Conservation (phyloP, 2,797 vertebrate genomes). For the Acrossocheilus wenchowensis region DNA sequence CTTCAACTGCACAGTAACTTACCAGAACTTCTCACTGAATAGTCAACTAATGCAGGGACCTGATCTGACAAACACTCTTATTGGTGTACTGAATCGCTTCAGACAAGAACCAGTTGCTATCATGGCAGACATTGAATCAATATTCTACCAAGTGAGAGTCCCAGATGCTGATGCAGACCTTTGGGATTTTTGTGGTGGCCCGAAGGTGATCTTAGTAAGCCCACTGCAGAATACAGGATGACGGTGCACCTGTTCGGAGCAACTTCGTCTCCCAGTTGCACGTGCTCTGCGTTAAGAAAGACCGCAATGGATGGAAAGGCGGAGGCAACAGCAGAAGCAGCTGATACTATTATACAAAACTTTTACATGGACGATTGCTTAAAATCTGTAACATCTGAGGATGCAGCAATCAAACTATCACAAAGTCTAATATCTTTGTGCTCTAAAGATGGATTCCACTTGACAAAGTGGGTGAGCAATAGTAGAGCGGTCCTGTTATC, state of each 20-base stretch:
- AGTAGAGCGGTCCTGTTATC: background rate
- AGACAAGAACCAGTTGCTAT: background rate
- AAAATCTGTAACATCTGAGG: background rate
- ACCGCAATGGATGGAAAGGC: background rate
- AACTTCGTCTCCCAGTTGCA: background rate
- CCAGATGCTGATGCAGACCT: background rate
- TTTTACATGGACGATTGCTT: background rate
- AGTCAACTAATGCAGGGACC: background rate
- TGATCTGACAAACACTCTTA: background rate
- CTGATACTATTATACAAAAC: background rate
- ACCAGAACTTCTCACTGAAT: background rate
- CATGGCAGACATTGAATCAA: background rate
- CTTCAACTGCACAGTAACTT: background rate
- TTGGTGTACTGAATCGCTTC: background rate
- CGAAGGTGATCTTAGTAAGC: background rate
- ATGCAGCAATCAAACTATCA: background rate
- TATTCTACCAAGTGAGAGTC: background rate
- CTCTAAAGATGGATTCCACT: background rate
- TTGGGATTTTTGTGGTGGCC: background rate
- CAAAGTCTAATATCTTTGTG: background rate
- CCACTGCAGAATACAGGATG: background rate
- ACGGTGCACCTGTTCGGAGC: background rate
- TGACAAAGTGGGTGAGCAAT: constrained; percentile 23
- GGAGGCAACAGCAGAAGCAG: background rate
- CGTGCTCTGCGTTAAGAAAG: background rate